phyloP scores from a whole-genome alignment of 2,113 vertebrate species.

The Cricetomys ansorgei region DNA sequence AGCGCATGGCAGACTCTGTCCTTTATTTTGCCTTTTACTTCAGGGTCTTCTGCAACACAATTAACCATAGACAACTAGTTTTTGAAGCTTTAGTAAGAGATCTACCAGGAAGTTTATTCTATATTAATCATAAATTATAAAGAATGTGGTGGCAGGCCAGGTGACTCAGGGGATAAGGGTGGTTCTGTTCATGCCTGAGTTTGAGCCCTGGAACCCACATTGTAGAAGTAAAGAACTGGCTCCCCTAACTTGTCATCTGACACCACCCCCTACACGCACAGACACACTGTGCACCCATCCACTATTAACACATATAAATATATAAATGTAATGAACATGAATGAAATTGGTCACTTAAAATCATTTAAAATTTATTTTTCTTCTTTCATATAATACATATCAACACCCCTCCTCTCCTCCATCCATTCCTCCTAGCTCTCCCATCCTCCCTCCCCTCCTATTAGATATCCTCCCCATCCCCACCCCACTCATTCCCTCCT shows the following conservation, averaged over 20 bases:
- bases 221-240: not conserved
- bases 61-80: not conserved
- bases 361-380: too few species aligned
- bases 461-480: too few species aligned
- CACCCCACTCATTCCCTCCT: too few species aligned
- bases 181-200: not conserved
- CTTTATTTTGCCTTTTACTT: not conserved
- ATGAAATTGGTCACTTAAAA: not conserved
- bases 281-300: not conserved
- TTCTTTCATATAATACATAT: too few species aligned
- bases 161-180: not conserved
- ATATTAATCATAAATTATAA: not conserved
- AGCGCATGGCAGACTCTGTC: not conserved
- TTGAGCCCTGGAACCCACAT: not conserved
- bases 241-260: not conserved
- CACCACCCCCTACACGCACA: too few species aligned
- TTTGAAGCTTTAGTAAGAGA: not conserved
- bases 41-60: not conserved
- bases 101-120: not conserved
- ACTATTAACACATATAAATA: not conserved
- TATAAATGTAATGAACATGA: not conserved
- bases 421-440: too few species aligned
- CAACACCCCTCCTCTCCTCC: too few species aligned
- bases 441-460: too few species aligned
- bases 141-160: not conserved